Conservation (phyloP, 1,140 invertebrate genomes). For the Nautilus pompilius region DNA sequence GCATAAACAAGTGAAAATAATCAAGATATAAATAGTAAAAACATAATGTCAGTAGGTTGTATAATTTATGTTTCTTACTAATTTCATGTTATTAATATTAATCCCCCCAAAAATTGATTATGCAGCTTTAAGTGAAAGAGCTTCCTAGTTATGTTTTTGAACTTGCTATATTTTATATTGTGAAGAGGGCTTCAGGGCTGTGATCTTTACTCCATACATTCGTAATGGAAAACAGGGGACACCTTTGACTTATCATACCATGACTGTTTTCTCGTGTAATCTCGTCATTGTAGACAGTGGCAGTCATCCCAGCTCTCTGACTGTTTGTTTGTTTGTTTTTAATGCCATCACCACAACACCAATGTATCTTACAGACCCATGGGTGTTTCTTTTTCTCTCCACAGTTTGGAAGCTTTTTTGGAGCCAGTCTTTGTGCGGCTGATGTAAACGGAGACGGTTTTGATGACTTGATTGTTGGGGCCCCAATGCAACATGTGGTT, state of each 20-base stretch:
- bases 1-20: no score
- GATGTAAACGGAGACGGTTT: conserved; percentile 73
- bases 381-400: conserved; percentile 5
- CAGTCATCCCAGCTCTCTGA: neutral
- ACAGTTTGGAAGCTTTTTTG: conserved; percentile 77
- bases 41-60: no score
- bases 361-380: neutral
- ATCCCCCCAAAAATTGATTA: no score
- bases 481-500: conserved; percentile 81
- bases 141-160: no score
- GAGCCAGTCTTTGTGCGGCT: conserved; percentile 66
- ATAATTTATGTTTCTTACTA: no score
- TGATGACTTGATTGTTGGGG: conserved; percentile 90
- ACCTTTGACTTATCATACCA: neutral
- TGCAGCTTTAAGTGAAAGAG: no score
- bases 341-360: no score
- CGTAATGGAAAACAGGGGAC: neutral
- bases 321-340: neutral
- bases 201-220: conserved; percentile 5
- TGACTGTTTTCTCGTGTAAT: neutral
- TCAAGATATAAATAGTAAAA: no score
- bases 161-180: no score
- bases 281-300: neutral
- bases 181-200: conserved; percentile 3
- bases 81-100: no score